These are phyloP conservation scores for Lasioglossum zephyrum DNA, from an alignment of 2,888 invertebrate species.

Conservation along the genomic window DNA sequence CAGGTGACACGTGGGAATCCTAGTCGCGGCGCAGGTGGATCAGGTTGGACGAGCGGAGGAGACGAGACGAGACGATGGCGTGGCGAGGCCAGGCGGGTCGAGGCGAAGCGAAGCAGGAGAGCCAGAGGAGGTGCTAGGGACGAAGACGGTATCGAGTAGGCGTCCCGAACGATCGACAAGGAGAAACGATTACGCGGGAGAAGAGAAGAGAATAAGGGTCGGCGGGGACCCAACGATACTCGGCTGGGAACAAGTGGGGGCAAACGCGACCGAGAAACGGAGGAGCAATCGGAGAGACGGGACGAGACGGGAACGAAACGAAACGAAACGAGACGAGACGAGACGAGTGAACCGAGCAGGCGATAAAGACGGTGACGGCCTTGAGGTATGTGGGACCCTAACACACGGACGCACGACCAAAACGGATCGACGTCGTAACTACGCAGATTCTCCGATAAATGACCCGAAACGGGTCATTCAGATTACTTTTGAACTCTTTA, in stretches of 20 bases:
- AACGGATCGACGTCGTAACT: conserved; percentile 28
- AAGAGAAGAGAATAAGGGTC: conserved; percentile 49
- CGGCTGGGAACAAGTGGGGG: conserved; percentile 33
- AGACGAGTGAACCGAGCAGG: conserved; percentile 10
- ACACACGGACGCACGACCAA: conserved; percentile 35
- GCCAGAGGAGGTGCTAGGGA: conserved; percentile 21
- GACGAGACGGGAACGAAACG: neutral
- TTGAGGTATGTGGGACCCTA: conserved; percentile 38
- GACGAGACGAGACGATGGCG: conserved; percentile 24
- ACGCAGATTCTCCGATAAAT: conserved; percentile 29
- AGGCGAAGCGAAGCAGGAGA: neutral
- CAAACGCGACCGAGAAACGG: conserved; percentile 50
- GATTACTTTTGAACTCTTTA: conserved; percentile 4
- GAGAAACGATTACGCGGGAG: conserved; percentile 31
- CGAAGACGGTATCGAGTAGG: conserved; percentile 58
- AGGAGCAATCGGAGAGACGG: conserved; percentile 57
- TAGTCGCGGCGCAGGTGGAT: conserved; percentile 80
- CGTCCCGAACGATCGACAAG: conserved; percentile 49
- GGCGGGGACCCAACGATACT: conserved; percentile 35
- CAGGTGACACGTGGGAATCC: conserved; percentile 84
- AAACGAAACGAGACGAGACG: neutral
- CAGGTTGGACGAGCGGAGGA: conserved; percentile 66
- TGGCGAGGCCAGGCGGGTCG: neutral
- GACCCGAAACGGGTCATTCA: neutral
- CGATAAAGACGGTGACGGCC: conserved; percentile 66